Base-by-base conservation (phyloP, 2,113 vertebrate species). In the Datnioides undecimradiatus region DNA sequence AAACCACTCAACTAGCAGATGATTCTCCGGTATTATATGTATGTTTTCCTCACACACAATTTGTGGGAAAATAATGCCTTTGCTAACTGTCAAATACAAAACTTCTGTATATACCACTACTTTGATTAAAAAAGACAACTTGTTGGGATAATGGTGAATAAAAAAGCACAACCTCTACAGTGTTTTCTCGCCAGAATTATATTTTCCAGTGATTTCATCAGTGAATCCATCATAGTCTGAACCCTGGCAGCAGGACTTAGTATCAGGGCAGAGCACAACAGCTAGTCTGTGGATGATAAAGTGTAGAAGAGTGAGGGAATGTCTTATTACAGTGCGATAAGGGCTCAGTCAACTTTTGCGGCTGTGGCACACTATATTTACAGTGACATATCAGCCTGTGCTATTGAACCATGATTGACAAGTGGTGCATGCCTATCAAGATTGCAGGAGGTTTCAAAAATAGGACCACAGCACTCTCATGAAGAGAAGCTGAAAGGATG, bases 321-420 rank as follows among this genome's bases (percentile, higher is more conserved):
- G 90, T 90, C 92, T 92, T 82, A 84, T 64, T 76, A 59, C 54
- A 21, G 88, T 85, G 71, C 40, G 93, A 95, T 95, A 95, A 95
- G 90, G 40, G 23, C 69, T 60, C 13, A 38, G 63, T 48, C 57
- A 69, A 75, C 88, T 80, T 87, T 82, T 91, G 66, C 72, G 89
- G 90, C 90, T 88, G 91, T 91, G 93, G 80, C 81, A 82, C 52
- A 41, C 89, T 91, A 88, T 80, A 90, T 86, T 91, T 85, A 76
- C 75, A 80, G 74, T 92, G 94, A 94, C 95, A 94, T 95, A 94
- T 95, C 95, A 84, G 87, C 78, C 85, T 58, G 67, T 48, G 59
- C 92, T 90, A 93, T 87, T 85, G 84, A 87, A 78, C 90, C 80
- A 91, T 94, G 94, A 95, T 91, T 95, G 94, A 87, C 94, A 95